phyloP scores from a whole-genome alignment of 2,888 invertebrate genomes.

The Syrista parreyssii region DNA sequence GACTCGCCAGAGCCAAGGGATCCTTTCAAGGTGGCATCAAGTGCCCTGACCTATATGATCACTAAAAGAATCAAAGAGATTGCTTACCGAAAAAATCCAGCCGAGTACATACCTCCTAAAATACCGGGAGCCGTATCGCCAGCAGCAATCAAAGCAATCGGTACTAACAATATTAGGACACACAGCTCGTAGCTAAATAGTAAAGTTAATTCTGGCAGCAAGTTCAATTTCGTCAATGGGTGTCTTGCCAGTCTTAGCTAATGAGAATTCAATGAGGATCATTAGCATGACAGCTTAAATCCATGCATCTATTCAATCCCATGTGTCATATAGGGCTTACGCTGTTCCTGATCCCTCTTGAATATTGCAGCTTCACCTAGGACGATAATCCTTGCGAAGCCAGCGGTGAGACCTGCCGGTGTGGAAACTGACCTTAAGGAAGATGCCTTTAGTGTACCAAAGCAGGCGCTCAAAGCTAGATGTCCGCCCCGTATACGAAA shows the following conservation, averaged over 20 bases:
- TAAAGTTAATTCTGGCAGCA: neutral
- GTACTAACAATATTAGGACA: slow-evolving; percentile 20
- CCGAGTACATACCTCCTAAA: slow-evolving; percentile 16
- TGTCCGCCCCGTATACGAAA: slow-evolving; percentile 44
- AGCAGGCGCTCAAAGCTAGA: slow-evolving; percentile 48
- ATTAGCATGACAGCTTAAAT: neutral
- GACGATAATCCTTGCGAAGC: slow-evolving; percentile 40
- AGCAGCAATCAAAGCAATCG: slow-evolving; percentile 33
- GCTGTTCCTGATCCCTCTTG: neutral
- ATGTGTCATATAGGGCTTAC: neutral
- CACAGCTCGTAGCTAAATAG: neutral
- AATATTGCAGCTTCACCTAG: slow-evolving; percentile 37
- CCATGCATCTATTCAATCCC: neutral
- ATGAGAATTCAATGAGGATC: neutral
- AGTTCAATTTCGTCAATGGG: neutral
- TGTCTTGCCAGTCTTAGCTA: neutral
- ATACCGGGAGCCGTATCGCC: slow-evolving; percentile 40
- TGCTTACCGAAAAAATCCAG: slow-evolving; percentile 22
- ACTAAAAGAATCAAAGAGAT: slow-evolving; percentile 35
- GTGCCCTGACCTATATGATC: slow-evolving; percentile 43
- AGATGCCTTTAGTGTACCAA: slow-evolving; percentile 54
- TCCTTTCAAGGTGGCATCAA: slow-evolving; percentile 37
- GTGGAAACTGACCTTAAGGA: slow-evolving; percentile 48
- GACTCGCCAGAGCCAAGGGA: slow-evolving; percentile 27
- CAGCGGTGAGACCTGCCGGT: slow-evolving; percentile 43